Conservation (phyloP, 2,888 invertebrate species). For the Sycophila texana region DNA sequence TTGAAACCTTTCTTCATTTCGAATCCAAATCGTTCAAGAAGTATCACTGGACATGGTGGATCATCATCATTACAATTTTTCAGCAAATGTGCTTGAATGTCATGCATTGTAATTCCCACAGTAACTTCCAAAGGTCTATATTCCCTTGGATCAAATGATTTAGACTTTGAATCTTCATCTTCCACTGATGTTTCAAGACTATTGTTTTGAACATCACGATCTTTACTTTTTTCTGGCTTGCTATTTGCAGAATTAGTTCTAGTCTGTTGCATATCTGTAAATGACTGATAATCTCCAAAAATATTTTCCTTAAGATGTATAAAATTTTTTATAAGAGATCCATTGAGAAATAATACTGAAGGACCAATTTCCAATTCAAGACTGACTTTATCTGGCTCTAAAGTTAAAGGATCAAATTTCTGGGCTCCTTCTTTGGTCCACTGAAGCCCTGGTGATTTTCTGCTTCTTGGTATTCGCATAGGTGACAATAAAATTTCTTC, state of each 20-base stretch:
- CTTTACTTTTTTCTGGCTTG: conserved; percentile 68
- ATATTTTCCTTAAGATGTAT: conserved; percentile 96
- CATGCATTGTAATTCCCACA: conserved; percentile 95
- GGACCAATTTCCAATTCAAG: conserved; percentile 97
- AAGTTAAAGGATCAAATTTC: conserved; percentile 90
- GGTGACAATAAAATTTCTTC: conserved; percentile 95
- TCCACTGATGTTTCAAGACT: conserved; percentile 79
- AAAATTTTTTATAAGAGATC: conserved; percentile 92
- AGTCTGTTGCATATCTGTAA: conserved; percentile 91
- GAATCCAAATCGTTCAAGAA: conserved; percentile 94
- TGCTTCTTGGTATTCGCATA: conserved; percentile 89
- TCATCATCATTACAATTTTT: conserved; percentile 94
- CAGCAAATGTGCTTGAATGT: conserved; percentile 95
- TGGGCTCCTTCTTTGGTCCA: conserved; percentile 82
- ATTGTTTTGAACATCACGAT: conserved; percentile 72
- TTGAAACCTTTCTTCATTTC: conserved; percentile 97
- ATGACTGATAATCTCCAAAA: conserved; percentile 96
- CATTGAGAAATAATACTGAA: conserved; percentile 93
- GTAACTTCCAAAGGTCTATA: conserved; percentile 94
- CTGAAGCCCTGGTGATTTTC: conserved; percentile 83
- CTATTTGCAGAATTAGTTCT: conserved; percentile 76
- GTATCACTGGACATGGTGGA: conserved; percentile 92
- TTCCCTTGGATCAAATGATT: conserved; percentile 88
- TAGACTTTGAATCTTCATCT: conserved; percentile 79
- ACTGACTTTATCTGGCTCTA: conserved; percentile 92